Evolutionary conservation across 2,888 invertebrate species (phyloP).

Genomic region (Melolontha melolontha): DNA sequence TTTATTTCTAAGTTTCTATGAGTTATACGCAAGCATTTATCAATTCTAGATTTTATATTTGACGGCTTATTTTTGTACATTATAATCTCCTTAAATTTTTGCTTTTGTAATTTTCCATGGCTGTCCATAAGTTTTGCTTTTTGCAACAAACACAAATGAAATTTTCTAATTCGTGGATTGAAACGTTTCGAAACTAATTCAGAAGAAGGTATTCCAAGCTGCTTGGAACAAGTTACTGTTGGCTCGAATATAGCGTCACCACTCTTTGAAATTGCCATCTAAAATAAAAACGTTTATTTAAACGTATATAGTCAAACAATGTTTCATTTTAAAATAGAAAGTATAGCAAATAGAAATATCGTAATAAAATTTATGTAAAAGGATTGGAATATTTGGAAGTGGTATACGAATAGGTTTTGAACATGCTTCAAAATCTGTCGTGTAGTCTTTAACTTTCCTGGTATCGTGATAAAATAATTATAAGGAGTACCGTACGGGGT

Average conservation of each 20-base stretch:
- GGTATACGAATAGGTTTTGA: no score
- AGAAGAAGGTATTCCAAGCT: constrained; percentile 8
- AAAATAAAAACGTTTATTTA: background rate
- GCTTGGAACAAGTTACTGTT: constrained; percentile 2
- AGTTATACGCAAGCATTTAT: constrained; percentile 2
- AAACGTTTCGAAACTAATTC: background rate
- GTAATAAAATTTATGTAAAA: no score
- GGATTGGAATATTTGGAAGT: no score
- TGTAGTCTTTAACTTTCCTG: no score
- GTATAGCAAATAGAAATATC: no score
- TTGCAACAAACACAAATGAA: constrained; percentile 9
- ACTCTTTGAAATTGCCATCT: background rate
- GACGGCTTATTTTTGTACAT: background rate
- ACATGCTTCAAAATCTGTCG: no score
- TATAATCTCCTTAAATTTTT: background rate
- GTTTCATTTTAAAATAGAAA: no score
- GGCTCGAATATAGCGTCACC: background rate
- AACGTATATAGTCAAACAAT: no score
- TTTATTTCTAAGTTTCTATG: background rate
- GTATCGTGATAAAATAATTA: no score
- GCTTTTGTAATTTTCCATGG: background rate
- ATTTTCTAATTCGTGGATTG: background rate
- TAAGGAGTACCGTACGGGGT: no score
- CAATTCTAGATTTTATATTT: background rate
- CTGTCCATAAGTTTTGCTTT: background rate